A percentile compares a stretch with the other conserved stretches of the same genome.
Conservation (phyloP, 2,888 invertebrate genomes). For the Pachymerium ferrugineum region DNA sequence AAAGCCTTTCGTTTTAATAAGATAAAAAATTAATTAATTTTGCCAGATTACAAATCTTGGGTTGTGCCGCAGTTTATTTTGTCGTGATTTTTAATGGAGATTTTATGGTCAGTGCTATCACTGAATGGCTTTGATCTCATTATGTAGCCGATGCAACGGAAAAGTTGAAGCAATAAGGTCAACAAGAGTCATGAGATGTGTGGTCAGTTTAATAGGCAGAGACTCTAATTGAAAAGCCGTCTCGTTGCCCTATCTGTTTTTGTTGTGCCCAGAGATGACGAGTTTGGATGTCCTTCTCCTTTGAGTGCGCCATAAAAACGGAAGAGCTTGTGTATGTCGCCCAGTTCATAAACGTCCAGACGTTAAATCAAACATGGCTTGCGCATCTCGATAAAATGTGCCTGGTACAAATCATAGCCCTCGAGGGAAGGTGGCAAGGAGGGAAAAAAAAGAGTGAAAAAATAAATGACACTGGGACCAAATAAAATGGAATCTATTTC, state of each 20-base stretch:
- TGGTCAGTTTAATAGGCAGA: slow-evolving; percentile 21
- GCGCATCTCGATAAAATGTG: slow-evolving; percentile 27
- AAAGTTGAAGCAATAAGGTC: slow-evolving; percentile 12
- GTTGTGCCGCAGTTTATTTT: too few species aligned
- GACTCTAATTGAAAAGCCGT: slow-evolving; percentile 24
- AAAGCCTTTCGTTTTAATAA: too few species aligned
- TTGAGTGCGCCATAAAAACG: slow-evolving; percentile 20
- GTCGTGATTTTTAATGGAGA: neutral
- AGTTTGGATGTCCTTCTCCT: neutral
- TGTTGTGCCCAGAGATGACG: slow-evolving; percentile 24
- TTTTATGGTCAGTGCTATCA: neutral
- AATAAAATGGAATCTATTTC: slow-evolving; percentile 24
- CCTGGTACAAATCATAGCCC: slow-evolving; percentile 22
- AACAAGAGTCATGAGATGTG: slow-evolving; percentile 1
- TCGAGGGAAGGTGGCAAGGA: slow-evolving; percentile 17
- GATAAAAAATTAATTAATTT: too few species aligned
- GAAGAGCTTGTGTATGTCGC: slow-evolving; percentile 22
- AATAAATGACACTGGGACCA: slow-evolving; percentile 23
- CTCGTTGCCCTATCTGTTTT: slow-evolving; percentile 22
- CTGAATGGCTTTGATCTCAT: neutral
- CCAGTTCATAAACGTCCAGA: slow-evolving; percentile 22
- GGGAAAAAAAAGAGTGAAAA: too few species aligned
- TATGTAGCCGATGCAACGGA: slow-evolving; percentile 9
- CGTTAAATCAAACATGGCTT: slow-evolving; percentile 27
- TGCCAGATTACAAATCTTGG: too few species aligned